Percentiles rank a stretch among this genome's conserved stretches.
These are phyloP conservation scores for Trachelus troglodyta DNA, from an alignment of 2,888 invertebrate genomes.

Conservation along the genomic window DNA sequence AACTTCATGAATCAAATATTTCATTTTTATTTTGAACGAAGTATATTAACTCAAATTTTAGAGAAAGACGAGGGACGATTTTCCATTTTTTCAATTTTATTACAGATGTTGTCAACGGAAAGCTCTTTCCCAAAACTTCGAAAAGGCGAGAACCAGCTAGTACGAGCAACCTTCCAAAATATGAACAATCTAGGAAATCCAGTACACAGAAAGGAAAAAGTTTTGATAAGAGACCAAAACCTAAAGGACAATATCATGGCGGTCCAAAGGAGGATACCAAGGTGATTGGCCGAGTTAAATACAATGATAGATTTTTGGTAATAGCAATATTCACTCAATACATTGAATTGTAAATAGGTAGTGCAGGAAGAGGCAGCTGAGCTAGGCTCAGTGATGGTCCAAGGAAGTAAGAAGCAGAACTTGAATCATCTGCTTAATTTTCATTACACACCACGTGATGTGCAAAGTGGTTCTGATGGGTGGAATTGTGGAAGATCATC, in stretches of 20 bases:
- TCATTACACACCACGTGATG: slow-evolving; percentile 79
- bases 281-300: slow-evolving; percentile 49
- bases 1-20: not conserved
- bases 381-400: slow-evolving; percentile 84
- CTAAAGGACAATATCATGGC: slow-evolving; percentile 72
- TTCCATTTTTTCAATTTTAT: slow-evolving; percentile 10
- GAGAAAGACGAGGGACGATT: not conserved
- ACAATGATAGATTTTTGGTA: not conserved
- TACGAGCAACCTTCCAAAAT: slow-evolving; percentile 69
- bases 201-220: slow-evolving; percentile 75
- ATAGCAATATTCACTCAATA: not conserved
- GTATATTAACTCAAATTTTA: not conserved
- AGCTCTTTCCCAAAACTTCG: slow-evolving; percentile 65
- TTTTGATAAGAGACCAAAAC: slow-evolving; percentile 79
- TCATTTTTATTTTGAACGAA: not conserved
- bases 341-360: slow-evolving; percentile 56
- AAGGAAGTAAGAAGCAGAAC: slow-evolving; percentile 91
- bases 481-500: slow-evolving; percentile 53
- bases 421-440: slow-evolving; percentile 95
- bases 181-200: slow-evolving; percentile 78
- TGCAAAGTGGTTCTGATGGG: slow-evolving; percentile 61
- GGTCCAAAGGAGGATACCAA: slow-evolving; percentile 80
- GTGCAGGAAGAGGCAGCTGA: slow-evolving; percentile 74
- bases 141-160: slow-evolving; percentile 74
- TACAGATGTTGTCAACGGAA: slow-evolving; percentile 55